These are phyloP conservation scores for Rapana venosa DNA, from an alignment of 2,888 invertebrate genomes.

Conservation along the genomic window DNA sequence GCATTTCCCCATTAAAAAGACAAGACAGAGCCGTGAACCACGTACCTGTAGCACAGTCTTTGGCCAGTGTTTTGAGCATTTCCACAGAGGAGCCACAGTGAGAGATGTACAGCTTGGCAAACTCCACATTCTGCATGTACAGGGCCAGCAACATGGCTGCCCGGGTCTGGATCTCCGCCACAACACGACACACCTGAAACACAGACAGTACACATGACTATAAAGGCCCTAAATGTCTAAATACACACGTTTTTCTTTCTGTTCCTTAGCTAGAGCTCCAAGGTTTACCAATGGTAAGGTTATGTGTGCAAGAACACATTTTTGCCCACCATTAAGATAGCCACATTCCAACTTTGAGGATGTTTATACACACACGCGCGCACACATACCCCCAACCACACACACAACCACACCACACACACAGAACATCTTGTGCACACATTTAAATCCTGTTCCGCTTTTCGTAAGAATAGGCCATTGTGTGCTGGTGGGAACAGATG, in stretches of 20 bases:
- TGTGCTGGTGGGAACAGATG: too few relatives aligned
- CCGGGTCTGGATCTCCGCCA: conserved; percentile 77
- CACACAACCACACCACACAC: background rate
- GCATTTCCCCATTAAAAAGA: too few relatives aligned
- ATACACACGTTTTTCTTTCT: too few relatives aligned
- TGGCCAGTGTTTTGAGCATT: conserved; percentile 76
- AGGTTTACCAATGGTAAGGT: too few relatives aligned
- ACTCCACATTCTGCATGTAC: conserved; percentile 72
- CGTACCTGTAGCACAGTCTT: conserved; percentile 74
- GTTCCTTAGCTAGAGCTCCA: too few relatives aligned
- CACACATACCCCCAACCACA: background rate
- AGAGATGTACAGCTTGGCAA: conserved; percentile 74
- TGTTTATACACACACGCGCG: background rate
- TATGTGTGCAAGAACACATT: background rate
- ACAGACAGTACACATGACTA: background rate
- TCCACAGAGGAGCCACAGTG: conserved; percentile 75
- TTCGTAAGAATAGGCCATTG: too few relatives aligned
- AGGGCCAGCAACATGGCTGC: conserved; percentile 75
- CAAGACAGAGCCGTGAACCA: too few relatives aligned
- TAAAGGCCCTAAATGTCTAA: too few relatives aligned
- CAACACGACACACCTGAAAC: conserved; percentile 67
- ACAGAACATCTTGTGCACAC: too few relatives aligned
- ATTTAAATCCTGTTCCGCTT: too few relatives aligned
- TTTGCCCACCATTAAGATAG: background rate
- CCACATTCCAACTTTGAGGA: background rate